These are phyloP conservation scores for Agriopis leucophaearia DNA, from an alignment of 2,888 invertebrate species.

Conservation along the genomic window DNA sequence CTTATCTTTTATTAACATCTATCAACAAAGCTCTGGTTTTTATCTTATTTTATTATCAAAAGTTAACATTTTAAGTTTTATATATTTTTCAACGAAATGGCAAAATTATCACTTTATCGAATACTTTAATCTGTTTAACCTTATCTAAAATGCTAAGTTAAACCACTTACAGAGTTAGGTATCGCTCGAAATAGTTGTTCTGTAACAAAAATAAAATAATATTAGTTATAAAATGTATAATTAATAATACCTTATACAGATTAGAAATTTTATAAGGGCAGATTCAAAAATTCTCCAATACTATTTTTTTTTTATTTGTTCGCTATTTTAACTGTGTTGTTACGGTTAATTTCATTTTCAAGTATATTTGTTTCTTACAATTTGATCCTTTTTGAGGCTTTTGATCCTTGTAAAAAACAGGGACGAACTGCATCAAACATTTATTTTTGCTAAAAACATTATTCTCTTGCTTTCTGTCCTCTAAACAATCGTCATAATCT, in stretches of 20 bases:
- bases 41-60: neutral
- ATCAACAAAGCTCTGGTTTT: constrained; percentile 2
- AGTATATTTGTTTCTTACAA: no score
- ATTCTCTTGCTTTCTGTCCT: no score
- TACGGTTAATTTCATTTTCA: no score
- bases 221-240: neutral
- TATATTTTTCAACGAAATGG: neutral
- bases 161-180: constrained; percentile 82
- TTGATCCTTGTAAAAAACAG: no score
- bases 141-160: neutral
- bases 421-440: no score
- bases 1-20: neutral
- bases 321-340: no score
- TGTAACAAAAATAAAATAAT: constrained; percentile 62
- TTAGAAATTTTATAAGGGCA: no score
- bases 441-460: no score
- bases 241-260: neutral
- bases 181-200: constrained; percentile 81
- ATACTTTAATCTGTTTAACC: neutral
- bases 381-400: no score
- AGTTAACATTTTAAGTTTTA: neutral
- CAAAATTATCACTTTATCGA: constrained; percentile 7
- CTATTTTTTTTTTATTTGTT: no score
- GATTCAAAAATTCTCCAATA: no score
- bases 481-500: no score